Percentiles rank a stretch among this genome's conserved stretches.
phyloP scores from a whole-genome alignment of 92 coral and sea anemone species.

The Phenganax stokvisi region DNA sequence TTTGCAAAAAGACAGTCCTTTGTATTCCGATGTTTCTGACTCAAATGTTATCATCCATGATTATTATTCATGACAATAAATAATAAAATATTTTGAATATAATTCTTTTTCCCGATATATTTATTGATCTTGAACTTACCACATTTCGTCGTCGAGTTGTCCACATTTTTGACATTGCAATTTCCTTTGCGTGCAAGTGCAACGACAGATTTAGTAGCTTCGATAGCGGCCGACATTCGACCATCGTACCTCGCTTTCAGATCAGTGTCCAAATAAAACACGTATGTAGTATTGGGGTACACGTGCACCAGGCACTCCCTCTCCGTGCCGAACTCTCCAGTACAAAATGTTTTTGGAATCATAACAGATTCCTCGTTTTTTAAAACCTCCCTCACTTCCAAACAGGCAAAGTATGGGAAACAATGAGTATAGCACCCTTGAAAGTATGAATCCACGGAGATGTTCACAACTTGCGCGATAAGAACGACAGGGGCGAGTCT shows the following conservation, averaged over 20 bases:
- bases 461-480: constrained; percentile 65
- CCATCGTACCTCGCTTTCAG: constrained; percentile 75
- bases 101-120: not conserved
- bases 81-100: not conserved
- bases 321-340: constrained; percentile 69
- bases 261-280: constrained; percentile 66
- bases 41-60: constrained; percentile 52
- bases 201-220: constrained; percentile 36
- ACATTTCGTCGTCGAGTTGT: constrained; percentile 25
- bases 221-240: constrained; percentile 39
- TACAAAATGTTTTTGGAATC: constrained; percentile 59
- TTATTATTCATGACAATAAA: constrained; percentile 27
- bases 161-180: constrained; percentile 26
- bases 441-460: constrained; percentile 4
- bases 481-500: constrained; percentile 77
- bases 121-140: constrained; percentile 35
- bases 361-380: constrained; percentile 41
- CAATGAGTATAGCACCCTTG: constrained; percentile 34
- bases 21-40: too few species aligned
- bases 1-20: too few species aligned
- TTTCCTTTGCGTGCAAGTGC: constrained; percentile 40
- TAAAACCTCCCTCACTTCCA: constrained; percentile 52
- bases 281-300: constrained; percentile 46
- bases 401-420: constrained; percentile 45
- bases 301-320: constrained; percentile 63